These are phyloP conservation scores for Notodonta dromedarius DNA, from an alignment of 2,888 invertebrate species.

Conservation along the genomic window DNA sequence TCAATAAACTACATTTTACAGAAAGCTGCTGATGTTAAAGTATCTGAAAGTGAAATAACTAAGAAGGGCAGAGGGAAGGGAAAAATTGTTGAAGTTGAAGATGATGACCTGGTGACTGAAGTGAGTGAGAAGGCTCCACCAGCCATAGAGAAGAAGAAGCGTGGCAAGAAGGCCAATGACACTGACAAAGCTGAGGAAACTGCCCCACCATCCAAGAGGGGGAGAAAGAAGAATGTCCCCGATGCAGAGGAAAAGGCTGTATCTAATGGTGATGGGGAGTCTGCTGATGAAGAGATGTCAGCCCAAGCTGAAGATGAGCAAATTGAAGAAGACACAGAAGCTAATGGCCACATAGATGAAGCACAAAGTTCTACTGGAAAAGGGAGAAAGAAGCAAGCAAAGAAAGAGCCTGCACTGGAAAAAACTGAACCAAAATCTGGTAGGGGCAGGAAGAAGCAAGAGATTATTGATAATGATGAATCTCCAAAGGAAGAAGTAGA, in stretches of 20 bases:
- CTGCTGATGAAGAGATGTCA: slow-evolving; percentile 55
- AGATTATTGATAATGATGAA: slow-evolving; percentile 35
- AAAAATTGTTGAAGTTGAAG: slow-evolving; percentile 54
- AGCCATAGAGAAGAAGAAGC: slow-evolving; percentile 56
- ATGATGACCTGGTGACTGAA: slow-evolving; percentile 30
- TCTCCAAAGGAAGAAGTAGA: slow-evolving; percentile 33
- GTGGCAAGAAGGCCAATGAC: slow-evolving; percentile 64
- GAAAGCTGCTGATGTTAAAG: slow-evolving; percentile 70
- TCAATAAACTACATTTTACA: slow-evolving; percentile 44
- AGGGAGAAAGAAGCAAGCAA: slow-evolving; percentile 66
- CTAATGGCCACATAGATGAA: slow-evolving; percentile 60
- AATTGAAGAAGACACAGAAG: slow-evolving; percentile 52
- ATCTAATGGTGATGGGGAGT: slow-evolving; percentile 53
- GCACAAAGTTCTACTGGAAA: slow-evolving; percentile 44
- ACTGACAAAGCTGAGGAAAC: slow-evolving; percentile 50
- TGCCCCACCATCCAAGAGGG: slow-evolving; percentile 62
- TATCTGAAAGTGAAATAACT: slow-evolving; percentile 61
- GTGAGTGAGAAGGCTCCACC: slow-evolving; percentile 36
- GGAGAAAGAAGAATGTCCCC: slow-evolving; percentile 63
- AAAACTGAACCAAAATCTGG: slow-evolving; percentile 52
- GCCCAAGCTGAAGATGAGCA: slow-evolving; percentile 48
- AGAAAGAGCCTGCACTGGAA: slow-evolving; percentile 59
- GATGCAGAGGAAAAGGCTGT: slow-evolving; percentile 52
- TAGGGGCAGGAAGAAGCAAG: slow-evolving; percentile 64
- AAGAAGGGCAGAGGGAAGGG: slow-evolving; percentile 72